A percentile compares a stretch with the other conserved stretches of the same genome.
Evolutionary conservation across 2,888 invertebrate species (phyloP).

Genomic region (Cremastinae sp.): DNA sequence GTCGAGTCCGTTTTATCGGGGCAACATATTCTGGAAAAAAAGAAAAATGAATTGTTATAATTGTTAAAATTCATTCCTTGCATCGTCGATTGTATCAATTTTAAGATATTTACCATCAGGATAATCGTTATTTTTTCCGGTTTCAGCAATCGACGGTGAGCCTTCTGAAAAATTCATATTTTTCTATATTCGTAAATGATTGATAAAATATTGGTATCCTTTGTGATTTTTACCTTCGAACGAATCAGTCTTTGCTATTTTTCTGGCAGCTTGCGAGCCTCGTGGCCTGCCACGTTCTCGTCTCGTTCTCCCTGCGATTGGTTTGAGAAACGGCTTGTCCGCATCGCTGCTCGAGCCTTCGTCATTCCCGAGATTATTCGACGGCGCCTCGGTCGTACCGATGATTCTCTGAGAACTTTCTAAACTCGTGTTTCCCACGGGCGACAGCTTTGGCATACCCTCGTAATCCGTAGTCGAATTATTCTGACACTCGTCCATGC

Average conservation of each 20-base stretch:
- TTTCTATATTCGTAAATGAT: not conserved
- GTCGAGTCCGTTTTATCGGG: conserved; percentile 75
- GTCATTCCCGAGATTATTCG: conserved; percentile 62
- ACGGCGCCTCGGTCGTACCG: conserved; percentile 55
- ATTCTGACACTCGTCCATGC: conserved; percentile 65
- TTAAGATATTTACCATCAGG: conserved; percentile 72
- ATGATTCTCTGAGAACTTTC: conserved; percentile 68
- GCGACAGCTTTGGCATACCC: conserved; percentile 78
- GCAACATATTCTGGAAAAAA: conserved; percentile 69
- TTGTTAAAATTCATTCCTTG: not conserved
- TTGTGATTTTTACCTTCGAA: conserved; percentile 68
- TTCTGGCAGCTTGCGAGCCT: conserved; percentile 70
- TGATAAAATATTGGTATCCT: conserved; percentile 12
- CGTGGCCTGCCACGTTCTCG: conserved; percentile 73
- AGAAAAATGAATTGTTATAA: conserved; percentile 10
- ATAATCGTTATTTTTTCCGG: conserved; percentile 74
- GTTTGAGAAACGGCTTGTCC: conserved; percentile 77
- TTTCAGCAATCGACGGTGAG: conserved; percentile 70
- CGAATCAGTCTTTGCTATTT: conserved; percentile 72
- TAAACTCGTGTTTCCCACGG: conserved; percentile 70
- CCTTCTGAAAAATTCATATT: conserved; percentile 66
- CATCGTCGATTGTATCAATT: not conserved
- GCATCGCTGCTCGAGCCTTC: conserved; percentile 70
- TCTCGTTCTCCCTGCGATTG: conserved; percentile 70
- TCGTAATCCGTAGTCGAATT: conserved; percentile 73